Evolutionary conservation across 2,797 vertebrate genomes (phyloP).

Genomic region (Florisuga fusca): DNA sequence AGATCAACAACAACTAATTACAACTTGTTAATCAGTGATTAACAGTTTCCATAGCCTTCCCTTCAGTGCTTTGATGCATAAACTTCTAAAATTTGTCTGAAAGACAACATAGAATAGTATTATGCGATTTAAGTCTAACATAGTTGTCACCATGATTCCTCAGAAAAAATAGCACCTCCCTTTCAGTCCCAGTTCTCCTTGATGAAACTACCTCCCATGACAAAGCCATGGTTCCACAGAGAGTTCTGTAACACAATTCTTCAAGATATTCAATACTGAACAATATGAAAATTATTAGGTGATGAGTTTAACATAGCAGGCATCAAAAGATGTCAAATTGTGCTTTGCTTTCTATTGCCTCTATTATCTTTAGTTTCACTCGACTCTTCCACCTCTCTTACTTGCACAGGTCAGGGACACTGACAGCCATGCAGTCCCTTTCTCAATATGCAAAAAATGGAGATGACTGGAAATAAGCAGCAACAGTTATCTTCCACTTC

Average conservation of each 20-base stretch:
- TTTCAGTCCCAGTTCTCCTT: neutral
- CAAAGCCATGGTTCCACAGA: neutral
- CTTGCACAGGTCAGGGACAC: neutral
- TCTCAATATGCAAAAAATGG: neutral
- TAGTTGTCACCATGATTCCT: neutral
- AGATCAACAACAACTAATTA: neutral
- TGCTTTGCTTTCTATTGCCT: neutral
- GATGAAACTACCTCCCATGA: neutral
- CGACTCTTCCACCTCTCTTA: neutral
- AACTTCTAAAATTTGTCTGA: neutral
- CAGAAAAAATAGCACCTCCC: neutral
- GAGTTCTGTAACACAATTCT: neutral
- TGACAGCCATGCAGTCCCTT: neutral
- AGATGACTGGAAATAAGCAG: neutral
- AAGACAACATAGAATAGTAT: neutral
- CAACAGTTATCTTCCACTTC: neutral
- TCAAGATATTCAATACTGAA: neutral
- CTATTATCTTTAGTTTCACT: neutral
- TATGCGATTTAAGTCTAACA: rapidly evolving
- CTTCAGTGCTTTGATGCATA: neutral
- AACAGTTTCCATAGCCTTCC: neutral
- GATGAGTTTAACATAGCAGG: neutral
- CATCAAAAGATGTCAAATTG: neutral
- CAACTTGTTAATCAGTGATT: neutral
- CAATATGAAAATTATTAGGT: neutral